Percentiles rank a stretch among this genome's conserved stretches.
Conservation (phyloP, 1,140 invertebrate genomes). For the Eumeta japonica region DNA sequence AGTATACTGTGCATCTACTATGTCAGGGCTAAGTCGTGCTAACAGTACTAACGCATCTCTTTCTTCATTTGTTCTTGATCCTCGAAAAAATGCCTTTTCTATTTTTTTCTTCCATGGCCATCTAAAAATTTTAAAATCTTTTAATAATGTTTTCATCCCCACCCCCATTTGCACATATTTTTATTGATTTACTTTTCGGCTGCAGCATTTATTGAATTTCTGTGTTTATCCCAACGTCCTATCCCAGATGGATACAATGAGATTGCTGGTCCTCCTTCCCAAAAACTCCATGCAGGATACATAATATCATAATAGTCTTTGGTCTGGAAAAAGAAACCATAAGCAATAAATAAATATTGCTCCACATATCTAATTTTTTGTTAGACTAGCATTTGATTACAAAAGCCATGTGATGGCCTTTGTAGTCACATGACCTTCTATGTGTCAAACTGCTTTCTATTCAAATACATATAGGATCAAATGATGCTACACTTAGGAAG, state of each 20-base stretch:
- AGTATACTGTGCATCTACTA: constrained; percentile 92
- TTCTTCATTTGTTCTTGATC: constrained; percentile 88
- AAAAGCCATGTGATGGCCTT: no score
- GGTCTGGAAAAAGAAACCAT: constrained; percentile 65
- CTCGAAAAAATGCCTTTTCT: constrained; percentile 82
- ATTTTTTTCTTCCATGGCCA: constrained; percentile 80
- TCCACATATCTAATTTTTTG: no score
- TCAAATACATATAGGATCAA: no score
- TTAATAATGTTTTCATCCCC: no score
- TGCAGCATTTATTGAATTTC: constrained; percentile 68
- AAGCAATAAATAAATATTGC: no score
- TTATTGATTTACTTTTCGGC: constrained; percentile 63
- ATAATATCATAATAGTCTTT: constrained; percentile 86
- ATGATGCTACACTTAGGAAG: no score
- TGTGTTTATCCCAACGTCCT: constrained; percentile 87
- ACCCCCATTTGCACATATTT: no score
- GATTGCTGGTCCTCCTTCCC: constrained; percentile 96
- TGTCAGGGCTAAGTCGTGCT: constrained; percentile 72
- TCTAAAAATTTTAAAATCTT: constrained; percentile 18
- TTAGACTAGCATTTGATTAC: no score
- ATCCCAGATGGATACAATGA: constrained; percentile 88
- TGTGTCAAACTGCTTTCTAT: no score
- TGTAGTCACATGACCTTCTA: no score
- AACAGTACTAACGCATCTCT: constrained; percentile 87
- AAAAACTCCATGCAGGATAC: constrained; percentile 97